Percentiles rank a stretch among this genome's conserved stretches.
Conservation (phyloP, 2,113 vertebrate genomes). For the Clarias batrachus region DNA sequence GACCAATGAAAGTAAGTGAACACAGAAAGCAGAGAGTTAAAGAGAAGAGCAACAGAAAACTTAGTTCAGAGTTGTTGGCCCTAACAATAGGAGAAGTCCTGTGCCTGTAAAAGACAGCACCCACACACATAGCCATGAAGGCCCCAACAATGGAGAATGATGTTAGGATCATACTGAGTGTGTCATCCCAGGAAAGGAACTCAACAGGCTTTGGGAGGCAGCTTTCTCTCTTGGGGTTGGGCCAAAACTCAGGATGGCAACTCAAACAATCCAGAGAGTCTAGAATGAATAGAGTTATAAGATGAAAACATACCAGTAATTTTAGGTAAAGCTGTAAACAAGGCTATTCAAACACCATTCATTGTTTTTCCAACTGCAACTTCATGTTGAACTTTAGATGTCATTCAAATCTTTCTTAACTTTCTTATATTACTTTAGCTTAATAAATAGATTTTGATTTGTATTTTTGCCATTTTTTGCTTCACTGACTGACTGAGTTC, state of each 20-base stretch:
- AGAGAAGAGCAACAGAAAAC: slow-evolving; percentile 68
- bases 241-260: slow-evolving; percentile 66
- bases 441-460: not conserved
- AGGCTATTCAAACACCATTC: not conserved
- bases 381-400: not conserved
- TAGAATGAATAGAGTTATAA: slow-evolving; percentile 18
- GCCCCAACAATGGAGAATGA: slow-evolving; percentile 62
- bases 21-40: slow-evolving; percentile 69
- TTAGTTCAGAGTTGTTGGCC: slow-evolving; percentile 71
- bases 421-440: not conserved
- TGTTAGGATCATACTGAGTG: slow-evolving; percentile 62
- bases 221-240: slow-evolving; percentile 56
- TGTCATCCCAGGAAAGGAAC: slow-evolving; percentile 66
- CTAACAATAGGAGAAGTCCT: slow-evolving; percentile 65
- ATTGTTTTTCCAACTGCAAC: not conserved
- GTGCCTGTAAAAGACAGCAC: slow-evolving; percentile 61
- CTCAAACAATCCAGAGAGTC: slow-evolving; percentile 65
- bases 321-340: not conserved
- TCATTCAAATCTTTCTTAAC: not conserved
- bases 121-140: slow-evolving; percentile 55
- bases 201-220: slow-evolving; percentile 67
- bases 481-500: not conserved
- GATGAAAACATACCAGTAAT: not conserved
- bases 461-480: not conserved
- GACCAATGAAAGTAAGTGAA: slow-evolving; percentile 68